Base-by-base conservation (phyloP, 2,113 vertebrate genomes). In the Nestor notabilis region DNA sequence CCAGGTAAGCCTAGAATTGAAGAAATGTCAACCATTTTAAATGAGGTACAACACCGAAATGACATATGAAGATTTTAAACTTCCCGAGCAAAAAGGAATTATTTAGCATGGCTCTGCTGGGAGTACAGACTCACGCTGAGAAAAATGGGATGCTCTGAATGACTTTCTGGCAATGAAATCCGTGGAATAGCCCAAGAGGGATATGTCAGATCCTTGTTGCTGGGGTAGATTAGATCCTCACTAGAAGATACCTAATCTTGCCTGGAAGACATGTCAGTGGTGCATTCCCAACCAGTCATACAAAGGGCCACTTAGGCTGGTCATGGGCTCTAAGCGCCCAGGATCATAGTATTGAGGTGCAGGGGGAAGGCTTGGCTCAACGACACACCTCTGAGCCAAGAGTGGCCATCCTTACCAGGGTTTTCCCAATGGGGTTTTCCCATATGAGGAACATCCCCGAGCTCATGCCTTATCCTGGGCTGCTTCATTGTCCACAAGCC, bases 51-150 rank as follows among this genome's bases (percentile, higher is more conserved):
- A 76, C 3, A 10, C 92, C 94, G 91, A 91, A 65, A 87, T 95
- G 97, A 97, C 94, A 96, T 78, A 92, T 85, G 95, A 96, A 94
- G 91, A 89, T 93, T 95, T 97, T 82, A 96, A 93, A 91, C 44
- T 95, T 96, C 96, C 81, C 44, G 52, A 92, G 94, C 94, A 91
- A 95, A 94, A 94, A 96, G 71, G 92, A 97, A 95, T 95, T 95
- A 96, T 97, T 96, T 95, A 96, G 74, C 69, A 56, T 94, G 89
- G 83, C 87, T 95, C 91, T 92, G 61, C 89, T 94, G 95, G 92
- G 97, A 96, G 74, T 71, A 94, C 49, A 96, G 93, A 39, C 80
- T 95, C 64, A 72, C 0, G 7, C 28, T 65, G 76, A 92, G 89
- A 84, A 96, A 96, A 95, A 89, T 69, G 91, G 94, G 81, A 89